Percentiles rank a stretch among this genome's conserved stretches.
These are phyloP conservation scores for Physeter macrocephalus DNA, from an alignment of 2,113 vertebrate species.

Conservation along the genomic window DNA sequence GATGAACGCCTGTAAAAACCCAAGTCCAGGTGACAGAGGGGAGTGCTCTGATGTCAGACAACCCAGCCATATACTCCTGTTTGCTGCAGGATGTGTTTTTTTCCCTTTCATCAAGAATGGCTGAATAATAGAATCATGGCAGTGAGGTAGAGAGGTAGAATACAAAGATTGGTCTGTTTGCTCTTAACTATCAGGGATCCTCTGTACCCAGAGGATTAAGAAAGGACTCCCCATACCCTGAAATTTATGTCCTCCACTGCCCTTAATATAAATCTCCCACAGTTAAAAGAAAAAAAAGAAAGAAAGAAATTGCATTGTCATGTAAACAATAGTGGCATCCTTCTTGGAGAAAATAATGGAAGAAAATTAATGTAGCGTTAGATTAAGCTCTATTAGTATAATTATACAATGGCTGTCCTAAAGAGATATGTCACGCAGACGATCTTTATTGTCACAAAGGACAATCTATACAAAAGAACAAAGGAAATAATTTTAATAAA, in stretches of 20 bases:
- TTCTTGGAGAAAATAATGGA: conserved; percentile 40
- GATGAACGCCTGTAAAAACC: not conserved
- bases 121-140: not conserved
- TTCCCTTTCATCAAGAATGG: not conserved
- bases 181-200: not conserved
- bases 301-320: not conserved
- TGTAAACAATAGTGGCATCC: not conserved
- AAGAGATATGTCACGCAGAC: conserved; percentile 61
- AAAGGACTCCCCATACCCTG: not conserved
- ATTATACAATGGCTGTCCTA: conserved; percentile 69
- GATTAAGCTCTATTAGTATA: conserved; percentile 68
- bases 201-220: not conserved
- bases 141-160: not conserved
- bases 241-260: not conserved
- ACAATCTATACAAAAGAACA: conserved; percentile 72
- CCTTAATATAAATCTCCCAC: not conserved
- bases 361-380: conserved; percentile 69
- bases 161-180: not conserved
- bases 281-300: not conserved
- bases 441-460: conserved; percentile 66
- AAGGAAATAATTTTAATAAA: conserved; percentile 81
- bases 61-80: not conserved
- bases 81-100: not conserved
- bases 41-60: not conserved
- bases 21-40: not conserved